phyloP scores from a whole-genome alignment of 2,797 vertebrate genomes.

The Leptodactylus fallax region DNA sequence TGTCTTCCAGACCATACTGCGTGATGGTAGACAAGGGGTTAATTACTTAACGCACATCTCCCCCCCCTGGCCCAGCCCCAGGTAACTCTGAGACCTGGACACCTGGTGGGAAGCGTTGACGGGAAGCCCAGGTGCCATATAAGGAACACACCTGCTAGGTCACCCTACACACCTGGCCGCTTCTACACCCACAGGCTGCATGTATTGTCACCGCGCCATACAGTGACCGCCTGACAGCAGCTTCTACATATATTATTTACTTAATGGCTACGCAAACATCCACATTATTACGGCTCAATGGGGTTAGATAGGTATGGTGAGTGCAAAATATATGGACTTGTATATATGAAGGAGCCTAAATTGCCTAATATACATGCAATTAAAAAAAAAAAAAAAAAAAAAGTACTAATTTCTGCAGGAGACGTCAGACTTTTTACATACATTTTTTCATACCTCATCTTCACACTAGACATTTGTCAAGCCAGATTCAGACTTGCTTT shows the following conservation, averaged over 20 bases:
- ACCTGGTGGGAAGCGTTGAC: constrained; percentile 16
- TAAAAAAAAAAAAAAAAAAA: too few species aligned
- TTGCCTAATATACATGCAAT: too few species aligned
- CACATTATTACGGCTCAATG: too few species aligned
- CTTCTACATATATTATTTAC: not conserved
- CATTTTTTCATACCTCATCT: too few species aligned
- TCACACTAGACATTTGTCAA: too few species aligned
- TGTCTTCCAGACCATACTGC: too few species aligned
- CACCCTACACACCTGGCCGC: constrained; percentile 50
- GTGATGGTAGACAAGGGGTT: not conserved
- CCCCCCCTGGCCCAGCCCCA: not conserved
- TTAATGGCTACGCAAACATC: not conserved
- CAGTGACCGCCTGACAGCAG: constrained; percentile 3
- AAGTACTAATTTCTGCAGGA: too few species aligned
- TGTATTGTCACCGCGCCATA: not conserved
- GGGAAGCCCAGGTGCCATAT: constrained; percentile 37
- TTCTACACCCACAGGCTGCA: constrained; percentile 41
- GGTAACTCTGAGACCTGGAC: not conserved
- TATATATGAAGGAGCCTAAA: too few species aligned
- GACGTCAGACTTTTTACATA: too few species aligned
- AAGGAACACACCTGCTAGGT: constrained; percentile 35
- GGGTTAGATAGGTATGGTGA: too few species aligned
- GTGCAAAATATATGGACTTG: too few species aligned
- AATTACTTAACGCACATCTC: not conserved
- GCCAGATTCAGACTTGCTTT: too few species aligned